Base-by-base conservation (phyloP, 2,797 vertebrate species). In the Channallabes apus region DNA sequence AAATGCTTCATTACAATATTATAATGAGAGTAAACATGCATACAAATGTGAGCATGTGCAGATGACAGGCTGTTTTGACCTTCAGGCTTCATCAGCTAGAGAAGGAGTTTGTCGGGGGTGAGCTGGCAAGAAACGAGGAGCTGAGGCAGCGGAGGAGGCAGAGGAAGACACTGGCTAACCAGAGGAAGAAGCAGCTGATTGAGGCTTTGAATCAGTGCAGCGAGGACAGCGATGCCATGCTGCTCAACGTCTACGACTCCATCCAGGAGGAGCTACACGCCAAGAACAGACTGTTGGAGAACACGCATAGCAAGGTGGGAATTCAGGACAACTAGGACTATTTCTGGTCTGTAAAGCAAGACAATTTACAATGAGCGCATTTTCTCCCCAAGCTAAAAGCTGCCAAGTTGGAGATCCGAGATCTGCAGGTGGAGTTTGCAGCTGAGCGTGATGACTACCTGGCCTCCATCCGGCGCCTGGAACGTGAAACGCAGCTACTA, bases 251-350 rank as follows among this genome's bases (percentile, higher is more conserved):
- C 72, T 97, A 96, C 0, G 93, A 96, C 89, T 98, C 98, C 89
- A 97, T 97, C 88, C 97, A 98, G 91, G 96, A 98, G 71, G 96
- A 99, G 89, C 94, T 96, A 18, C 88, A 92, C 61, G 97, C 94
- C 88, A 97, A 98, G 91, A 96, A 89, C 91, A 96, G 94, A 80
- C 90, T 95, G 24, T 91, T 99, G 91, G 93, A 95, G 89, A 96
- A 94, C 90, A 92, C 96, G 65, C 97, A 97, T 91, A 93, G 89
- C 84, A 98, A 97, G 95, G 97, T 97, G 88, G 90, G 91, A 29
- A 56, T 75, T 75, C 46, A 38, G 32, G 4, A 35, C 32, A 35
- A 35, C 17, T 35, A 46, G 46, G 46, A 46, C 46, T 46, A 2
- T 9, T 11, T 46, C 46, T 46, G 46, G 35, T 41, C 68, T 41